Base-by-base conservation (phyloP, 2,888 invertebrate genomes). In the Lamproptera curius region DNA sequence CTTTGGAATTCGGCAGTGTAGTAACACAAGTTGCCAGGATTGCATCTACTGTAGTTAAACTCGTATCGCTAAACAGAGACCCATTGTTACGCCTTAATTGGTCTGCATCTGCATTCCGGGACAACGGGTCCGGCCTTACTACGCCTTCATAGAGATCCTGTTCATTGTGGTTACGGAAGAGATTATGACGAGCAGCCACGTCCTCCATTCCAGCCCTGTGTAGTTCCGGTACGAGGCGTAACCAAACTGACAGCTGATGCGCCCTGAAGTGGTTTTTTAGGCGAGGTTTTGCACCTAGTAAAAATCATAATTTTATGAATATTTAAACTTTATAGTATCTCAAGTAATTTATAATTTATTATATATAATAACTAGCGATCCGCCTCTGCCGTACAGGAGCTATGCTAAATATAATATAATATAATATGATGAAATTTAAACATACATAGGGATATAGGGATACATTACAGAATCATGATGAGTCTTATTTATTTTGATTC, bases 221-320 rank as follows among this genome's bases (percentile, higher is more conserved):
- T 0, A 96, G 89, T 74, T 97, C 97, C 0, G 98, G 98, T 38
- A 98, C 95, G 5, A 98, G 90, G 4, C 97, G 93, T 6, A 97
- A 83, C 98, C 98, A 98, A 36, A 98, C 95, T 38, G 97, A 97
- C 41, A 98, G 89, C 72, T 97, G 97, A 79, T 97, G 97, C 1
- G 97, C 97, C 40, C 97, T 91, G 84, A 96, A 98, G 85, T 97
- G 97, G 74, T 97, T 96, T 73, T 95, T 96, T 82, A 96, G 91
- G 52, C 94, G 92, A 0, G 97, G 95, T 70, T 97, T 96, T 91
- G 94, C 92, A 59, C 96, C 97, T 97, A 90, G 1, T 55, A 71
- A 63, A 62, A 49, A 26, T 44, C 17, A 4, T 23, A 23, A 23
- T 23, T 23, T 23, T 8, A 23, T 4, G 8, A 4, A 23, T 23